Percentiles rank a stretch among this genome's conserved stretches.
These are phyloP conservation scores for Drosophila eohydei DNA, from an alignment of 2,888 invertebrate genomes.

Conservation along the genomic window DNA sequence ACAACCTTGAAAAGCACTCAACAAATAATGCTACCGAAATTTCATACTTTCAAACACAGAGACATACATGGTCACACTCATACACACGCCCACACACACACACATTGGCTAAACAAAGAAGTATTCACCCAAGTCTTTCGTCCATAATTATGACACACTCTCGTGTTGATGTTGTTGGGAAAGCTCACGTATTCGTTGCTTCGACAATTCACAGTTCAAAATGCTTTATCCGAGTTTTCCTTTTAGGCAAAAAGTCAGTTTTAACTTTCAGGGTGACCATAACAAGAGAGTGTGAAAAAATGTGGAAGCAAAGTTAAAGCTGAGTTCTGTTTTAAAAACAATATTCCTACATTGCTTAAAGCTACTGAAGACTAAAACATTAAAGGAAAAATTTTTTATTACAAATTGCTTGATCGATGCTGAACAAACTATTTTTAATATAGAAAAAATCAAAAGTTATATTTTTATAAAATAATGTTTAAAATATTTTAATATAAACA, in stretches of 20 bases:
- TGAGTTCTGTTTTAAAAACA: no score
- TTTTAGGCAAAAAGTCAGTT: background rate
- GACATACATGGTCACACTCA: background rate
- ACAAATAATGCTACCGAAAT: constrained; percentile 52
- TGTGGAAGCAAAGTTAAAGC: background rate
- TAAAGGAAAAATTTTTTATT: no score
- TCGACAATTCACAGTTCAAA: background rate
- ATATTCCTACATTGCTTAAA: background rate
- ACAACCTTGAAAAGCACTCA: constrained; percentile 76
- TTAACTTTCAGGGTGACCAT: background rate
- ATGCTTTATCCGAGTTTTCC: background rate
- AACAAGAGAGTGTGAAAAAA: background rate
- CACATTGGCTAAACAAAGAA: constrained; percentile 1
- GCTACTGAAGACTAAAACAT: background rate
- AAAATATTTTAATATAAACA: no score
- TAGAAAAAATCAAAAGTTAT: no score
- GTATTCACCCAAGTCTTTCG: constrained; percentile 19
- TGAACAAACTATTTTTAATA: no score
- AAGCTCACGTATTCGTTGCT: constrained; percentile 32
- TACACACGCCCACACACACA: background rate
- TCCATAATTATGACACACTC: constrained; percentile 52
- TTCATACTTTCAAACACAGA: constrained; percentile 3
- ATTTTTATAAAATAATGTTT: no score
- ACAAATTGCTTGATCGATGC: no score
- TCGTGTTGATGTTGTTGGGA: constrained; percentile 2